Evolutionary conservation across 53 echinoderm and acorn worm species (phyloP).

Genomic region (Holothuria scabra): DNA sequence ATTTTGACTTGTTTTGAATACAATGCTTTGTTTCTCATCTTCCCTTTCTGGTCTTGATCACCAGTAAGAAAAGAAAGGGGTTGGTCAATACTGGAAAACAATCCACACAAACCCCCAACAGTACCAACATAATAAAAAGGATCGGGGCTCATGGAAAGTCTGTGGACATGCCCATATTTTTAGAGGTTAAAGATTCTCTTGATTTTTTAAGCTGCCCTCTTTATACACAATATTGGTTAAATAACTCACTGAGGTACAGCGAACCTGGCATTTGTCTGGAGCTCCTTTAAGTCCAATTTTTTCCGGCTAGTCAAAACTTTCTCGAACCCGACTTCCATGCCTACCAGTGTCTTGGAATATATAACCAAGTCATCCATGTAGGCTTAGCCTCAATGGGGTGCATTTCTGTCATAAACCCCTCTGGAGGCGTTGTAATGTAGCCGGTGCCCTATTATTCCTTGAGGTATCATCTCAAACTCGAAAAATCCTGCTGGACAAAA

Average conservation of each 20-base stretch:
- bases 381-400: conserved; percentile 49
- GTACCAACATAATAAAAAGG: conserved; percentile 52
- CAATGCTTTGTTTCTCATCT: background rate
- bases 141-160: conserved; percentile 21
- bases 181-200: conserved; percentile 44
- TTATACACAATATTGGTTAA: conserved; percentile 52
- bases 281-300: conserved; percentile 58
- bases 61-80: conserved; percentile 44
- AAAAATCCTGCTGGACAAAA: conserved; percentile 59
- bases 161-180: conserved; percentile 52
- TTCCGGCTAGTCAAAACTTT: conserved; percentile 45
- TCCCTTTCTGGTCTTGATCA: background rate
- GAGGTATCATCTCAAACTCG: conserved; percentile 62
- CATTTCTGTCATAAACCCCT: conserved; percentile 59
- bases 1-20: background rate
- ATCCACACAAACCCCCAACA: conserved; percentile 50
- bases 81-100: conserved; percentile 40
- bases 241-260: conserved; percentile 58
- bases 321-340: conserved; percentile 48
- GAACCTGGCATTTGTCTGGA: too few species aligned
- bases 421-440: conserved; percentile 60
- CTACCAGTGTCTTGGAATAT: conserved; percentile 44
- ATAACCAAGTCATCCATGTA: conserved; percentile 66
- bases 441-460: conserved; percentile 54
- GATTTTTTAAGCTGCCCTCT: conserved; percentile 57